phyloP scores from a whole-genome alignment of 2,113 vertebrate genomes.

The Laterallus jamaicensis region DNA sequence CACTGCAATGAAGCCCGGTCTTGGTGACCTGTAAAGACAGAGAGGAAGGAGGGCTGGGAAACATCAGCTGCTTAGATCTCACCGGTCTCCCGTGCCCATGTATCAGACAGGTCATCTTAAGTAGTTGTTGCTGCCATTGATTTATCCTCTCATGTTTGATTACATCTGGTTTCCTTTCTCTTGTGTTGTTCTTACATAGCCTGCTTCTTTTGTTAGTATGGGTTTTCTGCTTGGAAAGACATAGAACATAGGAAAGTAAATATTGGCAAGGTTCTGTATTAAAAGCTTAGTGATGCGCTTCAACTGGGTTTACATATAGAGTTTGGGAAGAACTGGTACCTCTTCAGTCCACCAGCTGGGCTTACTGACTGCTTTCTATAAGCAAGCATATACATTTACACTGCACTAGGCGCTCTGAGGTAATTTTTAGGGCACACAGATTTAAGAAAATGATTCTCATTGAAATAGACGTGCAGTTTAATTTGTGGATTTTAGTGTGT shows the following conservation, averaged over 20 bases:
- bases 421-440: neutral
- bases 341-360: neutral
- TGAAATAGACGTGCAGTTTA: neutral
- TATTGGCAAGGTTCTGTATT: neutral
- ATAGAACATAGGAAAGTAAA: neutral
- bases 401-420: neutral
- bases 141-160: neutral
- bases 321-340: neutral
- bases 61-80: neutral
- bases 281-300: neutral
- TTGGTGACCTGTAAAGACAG: neutral
- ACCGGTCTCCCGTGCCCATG: fast-evolving
- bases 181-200: neutral
- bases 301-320: neutral
- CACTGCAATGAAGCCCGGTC: fast-evolving
- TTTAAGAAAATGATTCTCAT: neutral
- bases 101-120: neutral
- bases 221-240: neutral
- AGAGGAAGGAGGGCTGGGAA: neutral
- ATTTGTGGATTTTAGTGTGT: neutral
- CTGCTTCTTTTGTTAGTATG: neutral
- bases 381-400: neutral
- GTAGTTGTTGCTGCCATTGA: neutral
- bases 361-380: neutral
- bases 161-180: neutral